A percentile compares a stretch with the other conserved stretches of the same genome.
phyloP scores from a whole-genome alignment of 2,888 invertebrate genomes.

The Melikaiella ostensackeni region DNA sequence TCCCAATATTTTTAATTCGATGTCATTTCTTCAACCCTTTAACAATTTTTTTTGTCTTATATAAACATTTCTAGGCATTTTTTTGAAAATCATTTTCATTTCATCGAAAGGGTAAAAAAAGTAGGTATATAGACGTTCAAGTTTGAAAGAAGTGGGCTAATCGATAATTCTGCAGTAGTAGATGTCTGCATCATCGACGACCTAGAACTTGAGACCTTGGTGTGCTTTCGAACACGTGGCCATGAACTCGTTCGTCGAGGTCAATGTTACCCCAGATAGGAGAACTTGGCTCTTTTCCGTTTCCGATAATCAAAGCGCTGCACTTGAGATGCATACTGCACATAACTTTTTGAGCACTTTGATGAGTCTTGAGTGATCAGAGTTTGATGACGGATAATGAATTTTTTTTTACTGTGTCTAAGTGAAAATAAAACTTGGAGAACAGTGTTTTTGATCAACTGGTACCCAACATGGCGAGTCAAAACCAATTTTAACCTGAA shows the following conservation, averaged over 20 bases:
- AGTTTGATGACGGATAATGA: neutral
- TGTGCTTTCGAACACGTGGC: conserved; percentile 23
- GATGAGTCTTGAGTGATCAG: neutral
- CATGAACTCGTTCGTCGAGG: conserved; percentile 27
- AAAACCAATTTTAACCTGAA: too few species aligned
- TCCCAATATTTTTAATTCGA: neutral
- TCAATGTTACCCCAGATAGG: conserved; percentile 10
- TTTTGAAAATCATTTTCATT: neutral
- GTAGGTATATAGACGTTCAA: neutral
- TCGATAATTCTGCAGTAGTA: conserved; percentile 31
- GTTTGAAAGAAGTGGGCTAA: conserved; percentile 17
- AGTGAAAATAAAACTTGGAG: neutral
- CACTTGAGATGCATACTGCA: neutral
- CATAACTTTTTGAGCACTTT: neutral
- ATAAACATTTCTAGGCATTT: neutral
- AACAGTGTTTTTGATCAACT: neutral
- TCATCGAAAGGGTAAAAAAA: neutral
- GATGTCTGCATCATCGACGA: conserved; percentile 30
- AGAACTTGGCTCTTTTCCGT: conserved; percentile 4
- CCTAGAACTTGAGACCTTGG: conserved; percentile 30
- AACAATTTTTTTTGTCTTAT: neutral
- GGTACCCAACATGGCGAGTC: too few species aligned
- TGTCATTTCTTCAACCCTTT: neutral
- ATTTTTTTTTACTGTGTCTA: neutral
- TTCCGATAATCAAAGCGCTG: neutral